These are phyloP conservation scores for Cotesia chilonis DNA, from an alignment of 1,140 invertebrate species.

Conservation along the genomic window DNA sequence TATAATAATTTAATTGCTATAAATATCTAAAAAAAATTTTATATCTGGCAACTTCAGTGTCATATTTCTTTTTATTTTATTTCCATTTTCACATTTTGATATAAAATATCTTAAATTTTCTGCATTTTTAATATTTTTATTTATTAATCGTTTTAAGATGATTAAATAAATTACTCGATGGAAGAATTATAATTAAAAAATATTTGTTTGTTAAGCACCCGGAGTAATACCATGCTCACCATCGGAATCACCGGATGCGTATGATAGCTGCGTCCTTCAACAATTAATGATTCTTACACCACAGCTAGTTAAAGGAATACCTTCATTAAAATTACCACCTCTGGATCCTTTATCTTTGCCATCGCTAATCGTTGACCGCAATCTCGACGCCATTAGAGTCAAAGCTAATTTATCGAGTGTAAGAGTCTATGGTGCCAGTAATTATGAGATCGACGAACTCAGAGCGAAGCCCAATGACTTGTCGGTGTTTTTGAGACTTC, in stretches of 20 bases:
- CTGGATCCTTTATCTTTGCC: constrained; percentile 73
- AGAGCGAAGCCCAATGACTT: constrained; percentile 72
- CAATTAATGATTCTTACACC: constrained; percentile 69
- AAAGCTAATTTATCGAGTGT: constrained; percentile 74
- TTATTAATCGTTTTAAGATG: too few relatives aligned
- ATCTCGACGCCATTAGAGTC: constrained; percentile 71
- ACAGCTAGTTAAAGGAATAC: constrained; percentile 70
- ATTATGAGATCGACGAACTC: constrained; percentile 72
- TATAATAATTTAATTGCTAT: too few relatives aligned
- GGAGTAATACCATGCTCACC: constrained; percentile 54
- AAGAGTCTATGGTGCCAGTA: constrained; percentile 69
- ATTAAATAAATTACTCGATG: too few relatives aligned
- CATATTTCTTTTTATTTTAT: too few relatives aligned
- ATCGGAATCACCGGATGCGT: constrained; percentile 51
- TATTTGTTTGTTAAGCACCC: constrained; percentile 47
- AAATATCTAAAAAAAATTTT: too few relatives aligned
- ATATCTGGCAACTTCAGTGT: too few relatives aligned
- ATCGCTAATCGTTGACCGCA: constrained; percentile 71
- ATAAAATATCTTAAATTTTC: too few relatives aligned
- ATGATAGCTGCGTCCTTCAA: constrained; percentile 69
- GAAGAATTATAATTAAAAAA: too few relatives aligned
- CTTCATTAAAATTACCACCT: constrained; percentile 71
- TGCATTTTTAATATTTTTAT: too few relatives aligned
- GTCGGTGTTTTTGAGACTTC: constrained; percentile 67
- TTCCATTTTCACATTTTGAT: too few relatives aligned